Percentiles rank a stretch among this genome's conserved stretches.
Evolutionary conservation across 2,888 invertebrate species (phyloP).

Genomic region (Mythimna lalbum): DNA sequence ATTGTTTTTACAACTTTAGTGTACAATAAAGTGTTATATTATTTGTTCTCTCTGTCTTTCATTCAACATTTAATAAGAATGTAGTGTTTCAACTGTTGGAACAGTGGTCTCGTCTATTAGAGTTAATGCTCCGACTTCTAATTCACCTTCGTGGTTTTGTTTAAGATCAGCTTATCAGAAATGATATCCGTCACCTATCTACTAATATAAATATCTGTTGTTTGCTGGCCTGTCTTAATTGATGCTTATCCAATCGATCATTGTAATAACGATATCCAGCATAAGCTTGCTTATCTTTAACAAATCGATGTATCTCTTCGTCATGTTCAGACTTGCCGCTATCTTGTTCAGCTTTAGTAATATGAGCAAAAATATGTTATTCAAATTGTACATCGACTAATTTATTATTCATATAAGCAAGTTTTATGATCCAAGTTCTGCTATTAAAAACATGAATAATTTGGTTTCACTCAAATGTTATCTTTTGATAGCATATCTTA

Average conservation of each 20-base stretch:
- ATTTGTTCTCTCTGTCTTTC: too few species aligned
- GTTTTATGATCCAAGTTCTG: conserved; percentile 19
- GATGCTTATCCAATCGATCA: not conserved
- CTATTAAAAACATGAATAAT: conserved; percentile 27
- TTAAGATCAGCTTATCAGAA: too few species aligned
- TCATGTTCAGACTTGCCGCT: conserved; percentile 15
- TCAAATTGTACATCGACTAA: not conserved
- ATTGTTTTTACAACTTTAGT: not conserved
- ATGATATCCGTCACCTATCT: not conserved
- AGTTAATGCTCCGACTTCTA: too few species aligned
- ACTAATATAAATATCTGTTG: not conserved
- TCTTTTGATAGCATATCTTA: conserved; percentile 16
- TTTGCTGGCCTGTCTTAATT: not conserved
- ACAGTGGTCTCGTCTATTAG: too few species aligned
- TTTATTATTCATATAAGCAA: conserved; percentile 11
- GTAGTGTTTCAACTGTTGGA: too few species aligned
- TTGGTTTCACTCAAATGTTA: conserved; percentile 23
- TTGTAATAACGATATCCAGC: not conserved
- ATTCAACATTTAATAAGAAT: too few species aligned
- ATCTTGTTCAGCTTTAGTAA: conserved; percentile 7
- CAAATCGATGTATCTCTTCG: not conserved
- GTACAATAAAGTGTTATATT: too few species aligned
- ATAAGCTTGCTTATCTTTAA: not conserved
- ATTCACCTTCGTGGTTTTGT: too few species aligned
- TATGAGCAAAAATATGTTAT: conserved; percentile 8